Base-by-base conservation (phyloP, 2,113 vertebrate genomes). In the Mandrillus leucophaeus region DNA sequence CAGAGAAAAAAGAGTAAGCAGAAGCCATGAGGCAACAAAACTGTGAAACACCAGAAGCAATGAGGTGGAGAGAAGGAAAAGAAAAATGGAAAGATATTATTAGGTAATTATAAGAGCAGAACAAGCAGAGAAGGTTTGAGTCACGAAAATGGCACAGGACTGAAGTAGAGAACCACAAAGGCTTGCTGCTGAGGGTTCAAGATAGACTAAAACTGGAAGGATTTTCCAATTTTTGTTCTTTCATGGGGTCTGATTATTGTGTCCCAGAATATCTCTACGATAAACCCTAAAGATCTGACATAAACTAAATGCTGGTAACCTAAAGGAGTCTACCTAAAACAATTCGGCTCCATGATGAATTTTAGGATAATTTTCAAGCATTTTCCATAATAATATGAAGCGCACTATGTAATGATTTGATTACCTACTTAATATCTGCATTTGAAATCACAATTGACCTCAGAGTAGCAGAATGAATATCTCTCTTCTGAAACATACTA, bases 311-410 rank as follows among this genome's bases (percentile, higher is more conserved):
- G 7, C 20, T 20, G 32, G 38, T 57, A 79, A 43, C 25, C 14
- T 57, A 23, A 55, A 45, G 50, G 43, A 78, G 50, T 87, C 50
- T 16, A 40, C 22, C 52, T 48, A 43, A 43, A 12, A 27, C 17
- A 20, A 22, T 48, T 66, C 87, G 48, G 45, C 12, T 76, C n/a
- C 64, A 50, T 55, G 59, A 48, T 82, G 22, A 90, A 35, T 82
- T 96, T 91, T 78, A 89, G 57, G 16, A 79, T 57, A 79, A 6
- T 70, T 90, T 68, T 75, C 20, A 87, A 90, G 88, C 22, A 50
- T 83, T 95, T 96, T 80, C 52, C n/a, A 48, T 52, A 80, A 76
- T 92, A 78, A 81, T 64, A 20, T 86, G 43, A 93, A 97, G 73
- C 90, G 14, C 57, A 70, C 45, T 88, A 40, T 70, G 48, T 43